Percentiles rank a stretch among this genome's conserved stretches.
Evolutionary conservation across 2,888 invertebrate genomes (phyloP).

Genomic region (Dolichomitus sp.): DNA sequence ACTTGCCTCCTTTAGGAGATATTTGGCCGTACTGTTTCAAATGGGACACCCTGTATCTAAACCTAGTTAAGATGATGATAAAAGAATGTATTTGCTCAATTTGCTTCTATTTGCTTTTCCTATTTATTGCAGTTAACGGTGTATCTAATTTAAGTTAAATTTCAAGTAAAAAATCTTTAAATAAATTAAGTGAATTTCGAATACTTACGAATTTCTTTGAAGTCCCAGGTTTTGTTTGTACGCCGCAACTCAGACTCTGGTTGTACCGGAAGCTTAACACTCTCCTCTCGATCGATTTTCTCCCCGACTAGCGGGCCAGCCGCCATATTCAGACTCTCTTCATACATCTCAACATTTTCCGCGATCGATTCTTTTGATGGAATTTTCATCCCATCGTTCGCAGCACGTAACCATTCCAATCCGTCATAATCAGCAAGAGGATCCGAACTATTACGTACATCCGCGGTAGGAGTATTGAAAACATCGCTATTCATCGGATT

Average conservation of each 20-base stretch:
- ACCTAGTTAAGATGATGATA: too few species aligned
- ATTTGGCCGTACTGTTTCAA: too few species aligned
- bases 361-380: background rate
- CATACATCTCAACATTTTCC: background rate
- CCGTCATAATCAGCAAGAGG: background rate
- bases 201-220: constrained; percentile 30
- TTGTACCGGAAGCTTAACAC: background rate
- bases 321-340: background rate
- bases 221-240: background rate
- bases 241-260: background rate
- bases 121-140: too few species aligned
- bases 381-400: background rate
- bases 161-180: too few species aligned
- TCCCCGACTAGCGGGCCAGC: background rate
- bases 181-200: background rate
- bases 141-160: too few species aligned
- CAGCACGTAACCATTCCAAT: background rate
- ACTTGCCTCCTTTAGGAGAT: too few species aligned
- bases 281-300: background rate
- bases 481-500: background rate
- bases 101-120: too few species aligned
- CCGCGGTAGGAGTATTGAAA: background rate
- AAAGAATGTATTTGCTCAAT: too few species aligned
- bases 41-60: too few species aligned
- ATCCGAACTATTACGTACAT: background rate